Evolutionary conservation across 2,888 invertebrate species (phyloP).

Genomic region (Alentia gelatinosa): DNA sequence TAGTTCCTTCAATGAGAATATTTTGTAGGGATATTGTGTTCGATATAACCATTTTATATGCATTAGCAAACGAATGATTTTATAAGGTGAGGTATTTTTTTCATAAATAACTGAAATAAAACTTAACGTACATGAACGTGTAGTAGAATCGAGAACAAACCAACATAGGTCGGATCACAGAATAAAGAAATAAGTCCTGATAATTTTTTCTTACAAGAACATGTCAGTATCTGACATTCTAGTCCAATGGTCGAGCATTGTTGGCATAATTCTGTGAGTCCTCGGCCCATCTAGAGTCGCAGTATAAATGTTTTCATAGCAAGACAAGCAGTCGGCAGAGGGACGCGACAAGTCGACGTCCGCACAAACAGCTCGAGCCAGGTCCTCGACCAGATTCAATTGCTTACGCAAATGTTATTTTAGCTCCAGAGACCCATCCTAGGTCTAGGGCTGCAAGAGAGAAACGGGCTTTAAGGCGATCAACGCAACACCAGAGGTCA

Average conservation of each 20-base stretch:
- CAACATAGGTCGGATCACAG: too few relatives aligned
- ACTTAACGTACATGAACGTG: too few relatives aligned
- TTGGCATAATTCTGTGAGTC: constrained; percentile 15
- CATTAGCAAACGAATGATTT: too few relatives aligned
- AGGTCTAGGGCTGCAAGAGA: not conserved
- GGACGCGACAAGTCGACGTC: not conserved
- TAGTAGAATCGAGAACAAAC: too few relatives aligned
- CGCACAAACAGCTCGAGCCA: not conserved
- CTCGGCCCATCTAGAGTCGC: not conserved
- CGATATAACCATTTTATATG: too few relatives aligned
- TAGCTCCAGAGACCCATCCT: not conserved
- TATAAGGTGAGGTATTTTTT: too few relatives aligned
- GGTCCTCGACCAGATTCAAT: constrained; percentile 24
- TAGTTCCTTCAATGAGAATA: too few relatives aligned
- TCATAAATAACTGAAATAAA: too few relatives aligned
- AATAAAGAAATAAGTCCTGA: too few relatives aligned
- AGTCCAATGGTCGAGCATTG: not conserved
- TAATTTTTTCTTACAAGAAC: too few relatives aligned
- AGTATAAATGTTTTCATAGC: constrained; percentile 39
- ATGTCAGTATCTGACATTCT: not conserved
- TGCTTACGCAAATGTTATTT: constrained; percentile 42
- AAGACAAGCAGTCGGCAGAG: constrained; percentile 26
- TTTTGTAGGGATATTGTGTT: too few relatives aligned
- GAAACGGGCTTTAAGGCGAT: not conserved
- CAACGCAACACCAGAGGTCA: not conserved